These are phyloP conservation scores for Muscicapa adusta DNA, from an alignment of 2,113 vertebrate genomes.

Conservation along the genomic window DNA sequence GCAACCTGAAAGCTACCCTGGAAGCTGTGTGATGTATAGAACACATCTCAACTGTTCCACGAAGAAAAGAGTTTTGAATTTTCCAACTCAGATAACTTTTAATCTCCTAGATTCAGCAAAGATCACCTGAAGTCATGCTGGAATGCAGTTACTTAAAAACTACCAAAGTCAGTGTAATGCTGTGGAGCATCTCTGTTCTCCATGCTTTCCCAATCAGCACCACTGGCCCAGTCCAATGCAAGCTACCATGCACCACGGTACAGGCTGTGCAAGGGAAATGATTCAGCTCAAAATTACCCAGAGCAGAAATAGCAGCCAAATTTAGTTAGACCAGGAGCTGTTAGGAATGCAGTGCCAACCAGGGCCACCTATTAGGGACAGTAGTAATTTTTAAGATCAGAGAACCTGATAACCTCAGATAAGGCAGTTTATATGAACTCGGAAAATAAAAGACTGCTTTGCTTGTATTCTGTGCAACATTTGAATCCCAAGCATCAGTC, in stretches of 20 bases:
- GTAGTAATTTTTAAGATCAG: neutral
- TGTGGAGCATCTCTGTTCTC: neutral
- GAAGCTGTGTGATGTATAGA: neutral
- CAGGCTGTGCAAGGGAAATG: neutral
- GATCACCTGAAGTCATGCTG: neutral
- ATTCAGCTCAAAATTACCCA: neutral
- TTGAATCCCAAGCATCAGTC: neutral
- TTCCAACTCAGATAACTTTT: neutral
- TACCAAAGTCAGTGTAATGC: neutral
- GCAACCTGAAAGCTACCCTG: neutral
- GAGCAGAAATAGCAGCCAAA: neutral
- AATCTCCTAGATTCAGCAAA: neutral
- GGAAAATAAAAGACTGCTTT: neutral
- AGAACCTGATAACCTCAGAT: fast-evolving
- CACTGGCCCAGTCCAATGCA: fast-evolving
- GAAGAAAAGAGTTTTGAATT: neutral
- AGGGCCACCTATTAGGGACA: neutral
- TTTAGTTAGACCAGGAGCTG: neutral
- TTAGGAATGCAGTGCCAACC: neutral
- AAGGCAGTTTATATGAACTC: neutral
- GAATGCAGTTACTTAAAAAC: neutral
- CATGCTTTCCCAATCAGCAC: neutral
- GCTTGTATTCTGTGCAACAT: neutral
- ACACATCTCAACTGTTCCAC: neutral
- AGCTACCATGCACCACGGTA: fast-evolving